phyloP scores from a whole-genome alignment of 2,113 vertebrate species.

The Nycticryphes semicollaris region DNA sequence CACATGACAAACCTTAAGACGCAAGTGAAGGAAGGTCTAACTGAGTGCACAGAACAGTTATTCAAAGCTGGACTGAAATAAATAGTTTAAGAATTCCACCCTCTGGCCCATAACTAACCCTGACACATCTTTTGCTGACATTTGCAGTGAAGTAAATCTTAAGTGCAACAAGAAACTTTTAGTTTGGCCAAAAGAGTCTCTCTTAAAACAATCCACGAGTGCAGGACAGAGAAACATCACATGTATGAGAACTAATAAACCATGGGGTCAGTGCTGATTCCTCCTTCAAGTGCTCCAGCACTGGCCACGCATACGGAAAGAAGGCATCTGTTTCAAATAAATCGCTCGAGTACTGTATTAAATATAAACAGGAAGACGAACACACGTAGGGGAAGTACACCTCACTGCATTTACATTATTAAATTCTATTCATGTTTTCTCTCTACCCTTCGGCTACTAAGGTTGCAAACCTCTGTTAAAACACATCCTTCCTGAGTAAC shows the following conservation, averaged over 20 bases:
- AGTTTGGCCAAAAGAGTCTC: neutral
- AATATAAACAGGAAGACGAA: constrained; percentile 81
- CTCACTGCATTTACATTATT: neutral
- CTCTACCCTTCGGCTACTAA: neutral
- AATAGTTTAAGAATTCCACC: constrained; percentile 39
- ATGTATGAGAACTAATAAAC: neutral
- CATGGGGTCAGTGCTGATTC: neutral
- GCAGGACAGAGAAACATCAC: neutral
- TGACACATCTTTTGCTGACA: neutral
- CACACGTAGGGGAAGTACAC: constrained; percentile 55
- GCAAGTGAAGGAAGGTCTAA: constrained; percentile 34
- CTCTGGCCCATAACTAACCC: constrained; percentile 30
- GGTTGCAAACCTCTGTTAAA: neutral
- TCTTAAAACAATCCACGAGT: neutral
- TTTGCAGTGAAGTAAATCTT: neutral
- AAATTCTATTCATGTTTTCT: constrained; percentile 15
- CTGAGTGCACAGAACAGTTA: constrained; percentile 52
- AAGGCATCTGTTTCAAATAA: constrained; percentile 68
- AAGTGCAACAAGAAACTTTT: neutral
- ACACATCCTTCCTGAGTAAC: constrained; percentile 25
- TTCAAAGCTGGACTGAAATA: constrained; percentile 45
- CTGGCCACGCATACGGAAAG: constrained; percentile 62
- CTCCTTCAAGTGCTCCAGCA: constrained; percentile 33
- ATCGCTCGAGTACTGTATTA: constrained; percentile 23
- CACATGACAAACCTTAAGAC: constrained; percentile 45